Evolutionary conservation across 2,888 invertebrate genomes (phyloP).

Genomic region (Sinelater perroti): DNA sequence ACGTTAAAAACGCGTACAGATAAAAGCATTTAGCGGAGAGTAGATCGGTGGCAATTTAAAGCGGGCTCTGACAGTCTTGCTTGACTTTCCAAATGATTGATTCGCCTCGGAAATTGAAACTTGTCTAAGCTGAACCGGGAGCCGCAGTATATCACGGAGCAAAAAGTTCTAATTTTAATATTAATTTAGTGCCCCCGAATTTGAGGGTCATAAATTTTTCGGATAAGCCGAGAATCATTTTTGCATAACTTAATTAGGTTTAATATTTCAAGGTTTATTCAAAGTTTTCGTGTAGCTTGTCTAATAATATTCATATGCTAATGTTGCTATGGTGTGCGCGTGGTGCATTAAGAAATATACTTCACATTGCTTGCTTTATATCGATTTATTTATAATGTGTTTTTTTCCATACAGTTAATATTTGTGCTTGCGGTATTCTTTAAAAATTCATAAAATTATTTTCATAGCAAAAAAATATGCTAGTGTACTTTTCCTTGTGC

Average conservation of each 20-base stretch:
- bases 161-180: no score
- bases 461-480: no score
- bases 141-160: no score
- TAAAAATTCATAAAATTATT: no score
- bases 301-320: conserved; percentile 15
- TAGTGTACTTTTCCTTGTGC: no score
- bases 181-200: no score
- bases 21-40: conserved; percentile 4
- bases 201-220: no score
- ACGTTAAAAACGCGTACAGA: background rate
- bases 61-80: background rate
- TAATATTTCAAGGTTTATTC: background rate
- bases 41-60: background rate
- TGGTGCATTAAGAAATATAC: conserved; percentile 9
- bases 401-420: no score
- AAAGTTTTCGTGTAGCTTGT: conserved; percentile 14
- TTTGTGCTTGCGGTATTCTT: no score
- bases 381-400: background rate
- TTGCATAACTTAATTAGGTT: background rate
- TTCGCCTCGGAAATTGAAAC: conserved; percentile 4
- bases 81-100: conserved; percentile 4
- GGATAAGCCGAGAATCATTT: no score
- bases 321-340: conserved; percentile 19
- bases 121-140: no score
- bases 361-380: background rate